A percentile compares a stretch with the other conserved stretches of the same genome.
Evolutionary conservation across 1,140 invertebrate species (phyloP).

Genomic region (Saccostrea glomerata): DNA sequence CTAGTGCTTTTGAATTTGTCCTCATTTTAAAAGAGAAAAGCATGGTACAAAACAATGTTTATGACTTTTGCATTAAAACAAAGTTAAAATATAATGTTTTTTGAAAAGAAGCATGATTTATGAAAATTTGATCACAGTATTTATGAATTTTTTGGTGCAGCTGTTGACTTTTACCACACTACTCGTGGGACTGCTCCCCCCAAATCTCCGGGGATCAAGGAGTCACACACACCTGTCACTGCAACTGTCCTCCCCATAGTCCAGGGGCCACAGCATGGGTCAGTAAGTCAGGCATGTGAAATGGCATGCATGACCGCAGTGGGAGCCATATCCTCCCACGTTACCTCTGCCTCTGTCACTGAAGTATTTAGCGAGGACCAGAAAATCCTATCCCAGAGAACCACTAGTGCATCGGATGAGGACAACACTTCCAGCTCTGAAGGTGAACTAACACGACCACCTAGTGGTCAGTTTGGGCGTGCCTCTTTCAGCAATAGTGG

Average conservation of each 20-base stretch:
- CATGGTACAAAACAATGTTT: not conserved
- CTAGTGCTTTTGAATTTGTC: not conserved
- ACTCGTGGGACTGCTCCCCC: conserved; percentile 55
- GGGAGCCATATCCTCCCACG: conserved; percentile 41
- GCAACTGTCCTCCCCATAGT: conserved; percentile 40
- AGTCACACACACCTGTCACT: conserved; percentile 45
- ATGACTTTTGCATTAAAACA: not conserved
- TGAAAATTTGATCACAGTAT: not conserved
- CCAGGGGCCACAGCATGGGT: conserved; percentile 44
- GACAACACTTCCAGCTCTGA: not conserved
- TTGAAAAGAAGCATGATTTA: conserved; percentile 28
- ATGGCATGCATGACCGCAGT: conserved; percentile 39
- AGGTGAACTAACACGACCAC: conserved; percentile 22
- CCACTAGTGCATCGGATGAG: not conserved
- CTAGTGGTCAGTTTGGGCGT: conserved; percentile 35
- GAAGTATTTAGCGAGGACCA: conserved; percentile 43
- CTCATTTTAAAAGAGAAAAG: not conserved
- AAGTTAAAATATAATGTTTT: not conserved
- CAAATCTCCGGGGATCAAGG: conserved; percentile 39
- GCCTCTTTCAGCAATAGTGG: not conserved
- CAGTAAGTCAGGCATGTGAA: conserved; percentile 53
- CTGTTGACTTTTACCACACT: conserved; percentile 57
- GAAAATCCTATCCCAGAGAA: not conserved
- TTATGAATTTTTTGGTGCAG: conserved; percentile 53
- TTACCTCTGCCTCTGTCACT: not conserved